Conservation (phyloP, 53 echinoderm and acorn worm genomes). For the Henricia sp. region DNA sequence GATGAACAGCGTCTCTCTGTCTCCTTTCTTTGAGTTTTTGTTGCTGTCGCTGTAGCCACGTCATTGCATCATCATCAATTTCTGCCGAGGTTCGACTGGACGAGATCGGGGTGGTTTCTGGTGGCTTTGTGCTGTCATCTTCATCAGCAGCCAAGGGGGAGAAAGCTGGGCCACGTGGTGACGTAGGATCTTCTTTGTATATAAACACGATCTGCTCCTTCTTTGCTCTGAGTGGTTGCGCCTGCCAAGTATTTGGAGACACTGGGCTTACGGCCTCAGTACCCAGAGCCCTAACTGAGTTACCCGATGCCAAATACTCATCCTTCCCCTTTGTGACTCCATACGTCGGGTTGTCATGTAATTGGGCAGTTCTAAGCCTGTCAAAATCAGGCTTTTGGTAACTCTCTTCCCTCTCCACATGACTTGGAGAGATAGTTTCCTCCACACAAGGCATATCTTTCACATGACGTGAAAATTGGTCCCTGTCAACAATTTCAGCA, state of each 20-base stretch:
- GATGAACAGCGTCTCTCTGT: constrained; percentile 48
- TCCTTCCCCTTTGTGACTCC: constrained; percentile 48
- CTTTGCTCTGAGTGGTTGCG: constrained; percentile 76
- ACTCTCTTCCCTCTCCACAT: constrained; percentile 20
- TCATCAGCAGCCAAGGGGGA: constrained; percentile 28
- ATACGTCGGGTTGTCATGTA: constrained; percentile 72
- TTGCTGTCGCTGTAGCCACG: constrained; percentile 94
- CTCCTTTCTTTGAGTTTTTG: constrained; percentile 82
- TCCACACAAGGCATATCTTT: constrained; percentile 30
- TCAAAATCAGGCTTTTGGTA: constrained; percentile 10
- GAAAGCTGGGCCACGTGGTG: not conserved
- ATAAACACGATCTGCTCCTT: constrained; percentile 74
- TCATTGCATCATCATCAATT: constrained; percentile 68
- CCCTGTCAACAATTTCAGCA: constrained; percentile 77
- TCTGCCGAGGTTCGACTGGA: constrained; percentile 38
- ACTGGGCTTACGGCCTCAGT: not conserved
- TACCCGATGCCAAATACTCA: not conserved
- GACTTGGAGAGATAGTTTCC: constrained; percentile 31
- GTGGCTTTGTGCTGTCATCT: constrained; percentile 4
- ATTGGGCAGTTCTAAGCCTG: constrained; percentile 26
- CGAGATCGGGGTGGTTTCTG: not conserved
- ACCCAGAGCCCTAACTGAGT: not conserved
- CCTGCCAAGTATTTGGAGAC: constrained; percentile 46
- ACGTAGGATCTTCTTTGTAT: constrained; percentile 33
- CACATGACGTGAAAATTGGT: constrained; percentile 4